A percentile compares a stretch with the other conserved stretches of the same genome.
phyloP scores from a whole-genome alignment of 1,140 invertebrate genomes.

The Hestina assimilis region DNA sequence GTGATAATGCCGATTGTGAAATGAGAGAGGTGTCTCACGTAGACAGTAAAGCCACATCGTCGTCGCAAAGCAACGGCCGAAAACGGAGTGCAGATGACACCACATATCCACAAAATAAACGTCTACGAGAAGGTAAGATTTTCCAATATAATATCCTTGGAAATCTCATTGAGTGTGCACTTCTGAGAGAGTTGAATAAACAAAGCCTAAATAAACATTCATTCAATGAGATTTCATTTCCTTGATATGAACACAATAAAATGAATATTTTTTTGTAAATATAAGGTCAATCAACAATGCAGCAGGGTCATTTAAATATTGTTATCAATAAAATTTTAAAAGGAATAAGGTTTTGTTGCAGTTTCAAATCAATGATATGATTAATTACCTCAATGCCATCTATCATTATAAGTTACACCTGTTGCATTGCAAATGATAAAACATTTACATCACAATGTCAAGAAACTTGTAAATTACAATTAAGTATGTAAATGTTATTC shows the following conservation, averaged over 20 bases:
- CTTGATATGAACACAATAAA: not conserved
- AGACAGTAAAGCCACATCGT: conserved; percentile 16
- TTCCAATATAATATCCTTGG: conserved; percentile 28
- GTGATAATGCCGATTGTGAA: conserved; percentile 54
- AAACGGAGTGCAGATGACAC: conserved; percentile 62
- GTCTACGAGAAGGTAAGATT: conserved; percentile 66
- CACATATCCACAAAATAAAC: conserved; percentile 54
- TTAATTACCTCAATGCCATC: not conserved
- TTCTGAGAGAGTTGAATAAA: not conserved
- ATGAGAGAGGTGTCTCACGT: conserved; percentile 46
- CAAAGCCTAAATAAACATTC: not conserved
- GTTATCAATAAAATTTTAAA: too few species aligned
- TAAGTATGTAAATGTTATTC: too few species aligned
- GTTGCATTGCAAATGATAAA: conserved; percentile 12
- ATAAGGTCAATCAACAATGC: conserved; percentile 28
- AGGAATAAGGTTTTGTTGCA: conserved; percentile 53
- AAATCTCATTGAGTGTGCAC: conserved; percentile 48
- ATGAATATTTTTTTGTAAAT: conserved; percentile 3
- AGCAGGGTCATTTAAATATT: too few species aligned
- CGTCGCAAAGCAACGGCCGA: conserved; percentile 38
- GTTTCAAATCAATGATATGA: conserved; percentile 36
- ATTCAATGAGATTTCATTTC: conserved; percentile 52
- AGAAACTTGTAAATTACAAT: too few species aligned
- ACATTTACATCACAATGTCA: too few species aligned
- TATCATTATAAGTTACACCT: conserved; percentile 14